Evolutionary conservation across 2,797 vertebrate genomes (phyloP), one percentile per base, ranked within the genome.

Genomic region (Lepilemur septentrionalis): DNA sequence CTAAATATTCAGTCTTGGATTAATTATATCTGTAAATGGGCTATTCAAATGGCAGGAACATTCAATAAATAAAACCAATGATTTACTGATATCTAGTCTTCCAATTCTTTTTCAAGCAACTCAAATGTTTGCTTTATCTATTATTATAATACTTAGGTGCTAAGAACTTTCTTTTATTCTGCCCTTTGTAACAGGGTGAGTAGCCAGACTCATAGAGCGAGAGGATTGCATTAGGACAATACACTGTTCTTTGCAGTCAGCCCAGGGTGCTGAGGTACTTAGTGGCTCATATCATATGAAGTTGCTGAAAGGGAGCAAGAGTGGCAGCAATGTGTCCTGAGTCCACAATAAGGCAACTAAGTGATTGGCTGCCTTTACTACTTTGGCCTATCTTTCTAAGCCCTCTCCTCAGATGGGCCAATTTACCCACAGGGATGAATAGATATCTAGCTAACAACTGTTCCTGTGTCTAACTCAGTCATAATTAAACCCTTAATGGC

Each of bases 401-500:
- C 11, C 13, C 30, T 92, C 63, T 96, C n/a, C 63, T 91, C 14
- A 46, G 69, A 87, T 78, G 38, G 80, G n/a, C 63, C 89, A 86
- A n/a, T 96, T 84, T 94, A 76, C 59, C 91, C 95, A 82, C 23
- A 91, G 93, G 38, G 80, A 96, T 84, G 59, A 65, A 79, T 93
- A 86, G 86, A 86, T 91, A 91, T 81, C 83, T 94, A 79, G 85
- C 86, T 97, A 95, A 96, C 96, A 97, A 93, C 96, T 91, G 95
- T 96, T 95, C 95, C 90, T 89, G 2, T 95, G 55, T 97, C 89
- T 88, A 87, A 94, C 94, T 94, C 94, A 87, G 92, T 97, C 89
- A 95, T 96, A 97, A 97, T 97, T 97, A 97, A 97, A 93, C 84
- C 69, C 79, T 97, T 95, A 97, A 97, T 96, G 95, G 86, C 78